These are phyloP conservation scores for Andinoacara biseriatus DNA, from an alignment of 2,113 vertebrate genomes.

Conservation along the genomic window DNA sequence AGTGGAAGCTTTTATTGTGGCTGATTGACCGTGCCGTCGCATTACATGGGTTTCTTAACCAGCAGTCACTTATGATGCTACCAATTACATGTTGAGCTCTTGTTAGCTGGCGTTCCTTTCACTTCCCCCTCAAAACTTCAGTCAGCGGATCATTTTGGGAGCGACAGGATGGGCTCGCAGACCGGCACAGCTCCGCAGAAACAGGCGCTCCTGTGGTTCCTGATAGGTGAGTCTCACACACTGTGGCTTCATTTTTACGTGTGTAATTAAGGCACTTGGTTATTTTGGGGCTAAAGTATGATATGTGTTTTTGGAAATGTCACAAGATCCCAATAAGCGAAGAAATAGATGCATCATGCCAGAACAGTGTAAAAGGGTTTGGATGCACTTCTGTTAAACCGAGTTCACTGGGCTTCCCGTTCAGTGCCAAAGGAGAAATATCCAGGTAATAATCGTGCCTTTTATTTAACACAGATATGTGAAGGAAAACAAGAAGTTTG, in stretches of 20 bases:
- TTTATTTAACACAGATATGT: neutral
- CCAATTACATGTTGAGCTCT: constrained; percentile 11
- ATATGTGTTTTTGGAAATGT: neutral
- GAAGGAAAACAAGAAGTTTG: neutral
- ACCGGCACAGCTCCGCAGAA: constrained; percentile 34
- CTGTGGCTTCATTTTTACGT: neutral
- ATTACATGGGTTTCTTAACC: constrained; percentile 20
- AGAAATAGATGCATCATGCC: neutral
- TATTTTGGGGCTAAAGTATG: neutral
- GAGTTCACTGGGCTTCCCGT: neutral
- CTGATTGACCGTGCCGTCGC: neutral
- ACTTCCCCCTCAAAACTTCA: constrained; percentile 41
- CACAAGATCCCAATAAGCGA: neutral
- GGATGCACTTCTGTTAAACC: neutral
- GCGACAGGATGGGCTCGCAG: constrained; percentile 56
- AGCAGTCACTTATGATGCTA: neutral
- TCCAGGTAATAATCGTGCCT: neutral
- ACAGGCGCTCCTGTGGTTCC: constrained; percentile 63
- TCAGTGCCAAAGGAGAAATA: neutral
- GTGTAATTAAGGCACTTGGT: neutral
- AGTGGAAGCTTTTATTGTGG: neutral
- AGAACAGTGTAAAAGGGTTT: neutral
- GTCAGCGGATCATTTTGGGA: constrained; percentile 22
- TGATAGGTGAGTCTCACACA: constrained; percentile 63
- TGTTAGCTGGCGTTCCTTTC: neutral